Evolutionary conservation across 2,888 invertebrate species (phyloP), one percentile per base, ranked within the genome.

Genomic region (Argynnis bischoffii): DNA sequence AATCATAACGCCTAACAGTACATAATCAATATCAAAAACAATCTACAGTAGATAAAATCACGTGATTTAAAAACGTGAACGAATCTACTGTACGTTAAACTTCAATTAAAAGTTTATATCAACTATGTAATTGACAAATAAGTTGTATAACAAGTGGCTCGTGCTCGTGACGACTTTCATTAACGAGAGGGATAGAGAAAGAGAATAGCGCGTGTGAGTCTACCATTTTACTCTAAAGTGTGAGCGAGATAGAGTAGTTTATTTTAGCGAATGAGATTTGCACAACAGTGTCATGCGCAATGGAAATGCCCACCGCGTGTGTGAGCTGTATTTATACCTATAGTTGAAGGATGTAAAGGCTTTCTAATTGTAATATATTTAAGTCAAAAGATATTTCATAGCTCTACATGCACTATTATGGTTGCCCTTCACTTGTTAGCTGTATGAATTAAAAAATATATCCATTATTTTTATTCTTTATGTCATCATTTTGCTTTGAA

Each of bases 211-310:
- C 46, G 21, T 57, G 4, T 1, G 16, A 41, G 8, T 31, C 26
- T 21, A 18, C 15, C 4, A 26, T 26, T 26, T 5, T 26, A 26
- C 0, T 15, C 46, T 46, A 2, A 46, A 6, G 57, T n/a, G 26
- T 47, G 47, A 59, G 26, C 6, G 57, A 59, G 57, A 59, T 59
- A n/a, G 57, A 21, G 26, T 6, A 11, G n/a, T 18, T 26, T 6
- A n/a, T 11, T 46, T 56, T 47, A 26, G n/a, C 57, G 57, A 59
- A 51, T 51, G 16, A 18, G 13, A 51, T 35, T 18, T 48, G 18
- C 35, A 18, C 51, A 35, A 70, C 64, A 0, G 77, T 78, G 83
- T 70, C 89, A 87, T 89, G 90, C 90, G 90, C 84, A 82, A 67
- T 80, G 71, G 76, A 72, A 76, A 80, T 81, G 85, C 84, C 85